Percentiles rank a stretch among this genome's conserved stretches.
Conservation (phyloP, 2,888 invertebrate species). For the Hydrotaea diabolus region DNA sequence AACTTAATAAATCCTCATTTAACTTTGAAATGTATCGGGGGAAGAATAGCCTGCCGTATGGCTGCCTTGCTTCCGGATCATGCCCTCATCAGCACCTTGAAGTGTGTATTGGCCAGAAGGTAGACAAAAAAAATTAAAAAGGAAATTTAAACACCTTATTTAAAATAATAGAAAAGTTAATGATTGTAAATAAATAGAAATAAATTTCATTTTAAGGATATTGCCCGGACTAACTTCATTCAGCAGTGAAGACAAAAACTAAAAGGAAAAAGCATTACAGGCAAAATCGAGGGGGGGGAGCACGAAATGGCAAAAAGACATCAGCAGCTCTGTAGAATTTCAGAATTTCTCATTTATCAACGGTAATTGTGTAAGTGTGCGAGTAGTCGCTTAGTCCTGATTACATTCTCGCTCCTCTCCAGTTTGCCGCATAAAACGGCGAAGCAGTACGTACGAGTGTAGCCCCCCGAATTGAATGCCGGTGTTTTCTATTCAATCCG, state of each 20-base stretch:
- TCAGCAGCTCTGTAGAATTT: neutral
- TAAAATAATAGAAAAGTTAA: slow-evolving; percentile 57
- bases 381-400: neutral
- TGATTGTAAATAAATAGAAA: slow-evolving; percentile 57
- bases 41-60: neutral
- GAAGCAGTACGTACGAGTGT: neutral
- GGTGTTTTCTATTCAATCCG: slow-evolving; percentile 31
- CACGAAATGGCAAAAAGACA: neutral
- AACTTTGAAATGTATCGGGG: neutral
- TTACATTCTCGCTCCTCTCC: neutral
- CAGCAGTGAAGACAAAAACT: no score
- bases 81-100: no score
- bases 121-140: slow-evolving; percentile 32
- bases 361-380: neutral
- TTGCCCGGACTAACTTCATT: neutral
- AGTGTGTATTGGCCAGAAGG: neutral
- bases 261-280: no score
- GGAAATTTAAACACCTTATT: slow-evolving; percentile 55
- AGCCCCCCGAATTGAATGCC: neutral
- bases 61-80: no score
- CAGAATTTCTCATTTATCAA: slow-evolving; percentile 9
- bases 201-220: slow-evolving; percentile 35
- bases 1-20: slow-evolving; percentile 22
- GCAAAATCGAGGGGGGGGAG: neutral
- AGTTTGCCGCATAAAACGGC: neutral